Evolutionary conservation across 2,113 vertebrate genomes (phyloP).

Genomic region (Rhinopomastus cyanomelas): DNA sequence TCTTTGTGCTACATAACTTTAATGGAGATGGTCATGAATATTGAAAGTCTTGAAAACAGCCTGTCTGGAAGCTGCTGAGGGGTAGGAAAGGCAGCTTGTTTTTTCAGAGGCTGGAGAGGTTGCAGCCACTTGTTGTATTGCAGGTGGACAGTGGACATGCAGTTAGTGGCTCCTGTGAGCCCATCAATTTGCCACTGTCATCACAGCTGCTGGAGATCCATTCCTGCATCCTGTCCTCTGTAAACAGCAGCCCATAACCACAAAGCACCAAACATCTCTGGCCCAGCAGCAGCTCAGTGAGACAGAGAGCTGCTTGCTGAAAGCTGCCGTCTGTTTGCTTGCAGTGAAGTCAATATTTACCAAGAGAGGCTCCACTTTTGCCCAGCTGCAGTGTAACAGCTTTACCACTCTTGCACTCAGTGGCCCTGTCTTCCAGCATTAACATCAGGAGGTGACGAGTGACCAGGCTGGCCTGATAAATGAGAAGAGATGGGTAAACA

Average conservation of each 20-base stretch:
- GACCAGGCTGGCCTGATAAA: conserved; percentile 52
- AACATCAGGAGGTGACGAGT: conserved; percentile 66
- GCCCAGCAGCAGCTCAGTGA: conserved; percentile 50
- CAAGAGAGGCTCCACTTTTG: conserved; percentile 60
- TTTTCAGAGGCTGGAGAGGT: conserved; percentile 33
- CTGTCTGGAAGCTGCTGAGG: background rate
- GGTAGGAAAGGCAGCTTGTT: conserved; percentile 4
- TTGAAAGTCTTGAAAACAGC: background rate
- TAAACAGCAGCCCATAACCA: conserved; percentile 47
- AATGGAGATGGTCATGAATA: background rate
- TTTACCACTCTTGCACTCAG: conserved; percentile 58
- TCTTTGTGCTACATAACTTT: background rate
- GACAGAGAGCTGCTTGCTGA: conserved; percentile 47
- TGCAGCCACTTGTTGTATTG: conserved; percentile 17
- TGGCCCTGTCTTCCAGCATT: conserved; percentile 47
- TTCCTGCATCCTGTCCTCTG: conserved; percentile 52
- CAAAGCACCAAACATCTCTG: conserved; percentile 15
- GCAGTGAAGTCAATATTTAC: conserved; percentile 67
- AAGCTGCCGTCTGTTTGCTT: conserved; percentile 64
- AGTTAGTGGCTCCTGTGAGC: conserved; percentile 33
- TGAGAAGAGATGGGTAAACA: conserved; percentile 63
- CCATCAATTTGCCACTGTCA: conserved; percentile 50
- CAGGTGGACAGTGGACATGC: conserved; percentile 34
- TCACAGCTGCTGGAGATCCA: conserved; percentile 55
- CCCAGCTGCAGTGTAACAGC: conserved; percentile 59